Evolutionary conservation across 2,113 vertebrate genomes (phyloP).

Genomic region (Ctenomys sociabilis): DNA sequence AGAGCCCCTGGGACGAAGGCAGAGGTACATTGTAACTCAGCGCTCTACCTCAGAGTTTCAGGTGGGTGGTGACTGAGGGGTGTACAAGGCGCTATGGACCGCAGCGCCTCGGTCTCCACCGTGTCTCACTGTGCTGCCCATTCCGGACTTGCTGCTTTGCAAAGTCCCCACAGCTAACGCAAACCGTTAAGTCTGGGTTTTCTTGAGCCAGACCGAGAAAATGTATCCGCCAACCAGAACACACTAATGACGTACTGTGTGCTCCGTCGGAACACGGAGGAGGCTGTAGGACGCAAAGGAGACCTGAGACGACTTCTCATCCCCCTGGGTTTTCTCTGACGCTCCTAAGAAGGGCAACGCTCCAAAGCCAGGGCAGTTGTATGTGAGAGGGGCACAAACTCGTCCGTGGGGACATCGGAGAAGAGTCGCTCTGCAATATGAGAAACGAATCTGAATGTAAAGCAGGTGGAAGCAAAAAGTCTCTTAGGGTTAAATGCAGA

Average conservation of each 20-base stretch:
- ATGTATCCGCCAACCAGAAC: background rate
- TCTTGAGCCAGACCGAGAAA: background rate
- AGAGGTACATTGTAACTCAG: background rate
- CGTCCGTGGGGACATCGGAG: background rate
- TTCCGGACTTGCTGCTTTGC: background rate
- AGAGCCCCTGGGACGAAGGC: background rate
- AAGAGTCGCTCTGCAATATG: background rate
- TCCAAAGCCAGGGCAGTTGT: background rate
- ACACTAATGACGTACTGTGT: accelerated
- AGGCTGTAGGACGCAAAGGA: background rate
- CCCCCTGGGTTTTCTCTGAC: background rate
- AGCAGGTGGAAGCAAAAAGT: background rate
- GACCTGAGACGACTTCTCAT: background rate
- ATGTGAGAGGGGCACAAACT: background rate
- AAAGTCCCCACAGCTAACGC: background rate
- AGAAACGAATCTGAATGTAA: background rate
- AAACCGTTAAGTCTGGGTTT: background rate
- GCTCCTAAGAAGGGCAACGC: too few relatives aligned
- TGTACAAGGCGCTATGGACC: background rate
- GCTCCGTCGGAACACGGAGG: background rate
- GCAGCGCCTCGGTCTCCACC: background rate
- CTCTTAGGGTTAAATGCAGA: background rate
- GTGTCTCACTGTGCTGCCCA: background rate
- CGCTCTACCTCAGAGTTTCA: background rate
- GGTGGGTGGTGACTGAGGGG: background rate